These are phyloP conservation scores for Bombylius major DNA, from an alignment of 2,888 invertebrate species.

Conservation along the genomic window DNA sequence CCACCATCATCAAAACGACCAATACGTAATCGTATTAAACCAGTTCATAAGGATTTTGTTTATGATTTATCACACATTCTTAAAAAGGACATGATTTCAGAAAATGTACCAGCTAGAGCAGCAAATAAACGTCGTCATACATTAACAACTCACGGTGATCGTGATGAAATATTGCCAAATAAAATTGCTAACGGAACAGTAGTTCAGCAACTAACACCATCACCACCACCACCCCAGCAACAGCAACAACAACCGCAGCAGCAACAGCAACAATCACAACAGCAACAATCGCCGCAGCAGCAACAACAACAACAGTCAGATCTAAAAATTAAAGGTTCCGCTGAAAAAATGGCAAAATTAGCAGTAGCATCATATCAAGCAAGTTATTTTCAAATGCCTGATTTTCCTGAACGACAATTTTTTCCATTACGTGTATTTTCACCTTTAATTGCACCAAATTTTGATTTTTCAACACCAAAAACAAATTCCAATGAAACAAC, in stretches of 20 bases:
- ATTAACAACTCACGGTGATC: background rate
- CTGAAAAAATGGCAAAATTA: slow-evolving; percentile 20
- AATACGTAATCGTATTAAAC: slow-evolving; percentile 50
- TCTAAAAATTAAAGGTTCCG: slow-evolving; percentile 20
- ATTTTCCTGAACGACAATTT: slow-evolving; percentile 31
- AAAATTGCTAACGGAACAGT: background rate
- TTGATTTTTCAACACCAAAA: background rate
- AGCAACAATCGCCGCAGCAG: background rate
- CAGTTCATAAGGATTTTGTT: slow-evolving; percentile 55
- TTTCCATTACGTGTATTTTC: slow-evolving; percentile 25
- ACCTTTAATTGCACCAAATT: background rate
- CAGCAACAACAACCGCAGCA: too few relatives aligned
- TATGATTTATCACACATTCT: slow-evolving; percentile 52
- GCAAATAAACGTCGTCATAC: slow-evolving; percentile 11
- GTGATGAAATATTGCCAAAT: background rate
- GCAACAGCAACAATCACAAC: too few relatives aligned
- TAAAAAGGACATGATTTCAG: slow-evolving; percentile 27
- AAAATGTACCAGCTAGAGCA: background rate
- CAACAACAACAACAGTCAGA: background rate
- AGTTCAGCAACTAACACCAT: background rate
- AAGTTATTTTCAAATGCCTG: slow-evolving; percentile 29
- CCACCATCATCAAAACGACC: slow-evolving; percentile 36
- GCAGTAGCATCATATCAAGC: slow-evolving; percentile 27
- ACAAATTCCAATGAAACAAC: background rate
- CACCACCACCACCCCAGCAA: background rate